Percentiles rank a stretch among this genome's conserved stretches.
Evolutionary conservation across 2,888 invertebrate genomes (phyloP).

Genomic region (Drosophila parthenogenetica): DNA sequence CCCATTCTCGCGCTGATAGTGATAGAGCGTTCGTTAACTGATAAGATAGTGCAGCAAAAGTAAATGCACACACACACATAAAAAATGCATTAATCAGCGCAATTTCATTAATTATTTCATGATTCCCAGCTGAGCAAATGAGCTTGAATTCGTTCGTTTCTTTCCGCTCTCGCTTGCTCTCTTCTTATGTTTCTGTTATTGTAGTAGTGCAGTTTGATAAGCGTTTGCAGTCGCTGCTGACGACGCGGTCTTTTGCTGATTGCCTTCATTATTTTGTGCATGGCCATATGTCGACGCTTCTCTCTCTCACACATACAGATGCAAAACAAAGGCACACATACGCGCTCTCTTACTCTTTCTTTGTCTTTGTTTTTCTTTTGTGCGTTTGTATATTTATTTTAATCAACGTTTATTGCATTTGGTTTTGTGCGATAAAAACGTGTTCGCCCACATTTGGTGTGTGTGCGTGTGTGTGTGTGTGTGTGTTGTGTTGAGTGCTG

Average conservation of each 20-base stretch:
- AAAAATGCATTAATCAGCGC: conserved; percentile 52
- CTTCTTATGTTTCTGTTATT: conserved; percentile 14
- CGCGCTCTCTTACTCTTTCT: conserved; percentile 17
- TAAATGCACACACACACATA: conserved; percentile 9
- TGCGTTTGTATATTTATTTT: conserved; percentile 68
- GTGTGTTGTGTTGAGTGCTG: conserved; percentile 52
- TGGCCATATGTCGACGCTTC: conserved; percentile 42
- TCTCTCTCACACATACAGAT: conserved; percentile 9
- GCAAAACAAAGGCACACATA: conserved; percentile 1
- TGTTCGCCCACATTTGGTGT: conserved; percentile 79
- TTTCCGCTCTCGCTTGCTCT: conserved; percentile 5
- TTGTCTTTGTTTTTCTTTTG: conserved; percentile 35
- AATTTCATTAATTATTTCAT: conserved; percentile 58
- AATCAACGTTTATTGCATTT: conserved; percentile 79
- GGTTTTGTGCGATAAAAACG: conserved; percentile 78
- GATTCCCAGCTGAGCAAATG: conserved; percentile 19
- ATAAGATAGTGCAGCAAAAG: conserved; percentile 51
- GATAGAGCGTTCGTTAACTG: conserved; percentile 16
- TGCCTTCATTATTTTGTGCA: conserved; percentile 51
- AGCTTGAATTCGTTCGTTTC: conserved; percentile 11
- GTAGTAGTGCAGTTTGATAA: conserved; percentile 52
- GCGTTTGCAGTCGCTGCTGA: conserved; percentile 46
- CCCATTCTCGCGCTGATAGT: conserved; percentile 17
- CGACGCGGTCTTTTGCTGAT: conserved; percentile 51
- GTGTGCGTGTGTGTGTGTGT: conserved; percentile 23